Evolutionary conservation across 1,140 invertebrate species (phyloP).

Genomic region (Eumaeus atala): DNA sequence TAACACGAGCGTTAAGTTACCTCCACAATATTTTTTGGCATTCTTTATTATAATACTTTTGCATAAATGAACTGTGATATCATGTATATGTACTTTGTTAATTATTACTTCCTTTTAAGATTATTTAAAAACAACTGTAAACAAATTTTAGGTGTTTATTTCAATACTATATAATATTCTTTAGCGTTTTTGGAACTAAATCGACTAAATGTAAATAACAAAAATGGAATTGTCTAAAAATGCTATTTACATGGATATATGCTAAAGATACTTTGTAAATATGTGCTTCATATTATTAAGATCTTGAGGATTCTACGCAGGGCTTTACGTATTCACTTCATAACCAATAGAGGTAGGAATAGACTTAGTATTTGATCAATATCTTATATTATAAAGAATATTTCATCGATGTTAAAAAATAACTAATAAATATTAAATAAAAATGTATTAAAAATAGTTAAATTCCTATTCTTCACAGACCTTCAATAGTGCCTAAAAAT

Average conservation of each 20-base stretch:
- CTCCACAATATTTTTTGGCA: slow-evolving; percentile 39
- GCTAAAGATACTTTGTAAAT: slow-evolving; percentile 45
- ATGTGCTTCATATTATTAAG: slow-evolving; percentile 27
- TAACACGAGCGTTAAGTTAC: no score
- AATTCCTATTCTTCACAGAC: slow-evolving; percentile 3
- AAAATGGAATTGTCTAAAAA: slow-evolving; percentile 60
- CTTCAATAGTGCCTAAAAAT: slow-evolving; percentile 3
- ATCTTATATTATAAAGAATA: not conserved
- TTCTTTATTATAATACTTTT: slow-evolving; percentile 44
- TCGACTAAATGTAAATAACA: slow-evolving; percentile 47
- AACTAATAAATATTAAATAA: not conserved
- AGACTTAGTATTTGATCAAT: slow-evolving; percentile 2
- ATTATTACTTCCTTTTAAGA: slow-evolving; percentile 60
- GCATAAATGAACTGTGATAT: slow-evolving; percentile 74
- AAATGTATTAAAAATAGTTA: not conserved
- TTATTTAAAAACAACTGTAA: slow-evolving; percentile 49
- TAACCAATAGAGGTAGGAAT: slow-evolving; percentile 6
- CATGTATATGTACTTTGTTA: slow-evolving; percentile 64
- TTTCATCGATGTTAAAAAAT: slow-evolving; percentile 3
- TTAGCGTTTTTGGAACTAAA: slow-evolving; percentile 28
- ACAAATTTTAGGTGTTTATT: slow-evolving; percentile 29
- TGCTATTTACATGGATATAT: slow-evolving; percentile 14
- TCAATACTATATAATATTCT: slow-evolving; percentile 26
- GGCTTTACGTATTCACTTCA: slow-evolving; percentile 1
- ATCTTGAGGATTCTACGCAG: slow-evolving; percentile 6